Percentiles rank a stretch among this genome's conserved stretches.
Evolutionary conservation across 2,113 vertebrate species (phyloP).

Genomic region (Brachyistius frenatus): DNA sequence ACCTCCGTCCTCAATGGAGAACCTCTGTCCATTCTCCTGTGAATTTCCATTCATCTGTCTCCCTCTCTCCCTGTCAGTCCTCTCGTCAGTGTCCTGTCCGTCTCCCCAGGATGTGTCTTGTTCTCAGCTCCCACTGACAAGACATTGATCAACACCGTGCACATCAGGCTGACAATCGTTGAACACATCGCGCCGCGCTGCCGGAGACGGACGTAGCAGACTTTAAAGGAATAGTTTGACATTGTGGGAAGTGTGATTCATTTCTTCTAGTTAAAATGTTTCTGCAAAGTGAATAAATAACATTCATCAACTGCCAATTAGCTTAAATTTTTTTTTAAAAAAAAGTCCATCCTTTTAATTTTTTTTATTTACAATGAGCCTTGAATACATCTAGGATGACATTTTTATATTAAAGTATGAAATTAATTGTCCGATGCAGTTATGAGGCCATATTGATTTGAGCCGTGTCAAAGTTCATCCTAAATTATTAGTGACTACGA

Average conservation of each 20-base stretch:
- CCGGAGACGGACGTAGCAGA: background rate
- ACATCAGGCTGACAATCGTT: conserved; percentile 53
- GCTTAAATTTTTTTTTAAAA: background rate
- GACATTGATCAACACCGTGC: conserved; percentile 57
- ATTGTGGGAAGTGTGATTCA: background rate
- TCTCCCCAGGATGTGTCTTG: conserved; percentile 57
- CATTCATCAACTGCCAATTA: background rate
- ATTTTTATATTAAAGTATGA: background rate
- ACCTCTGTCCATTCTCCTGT: conserved; percentile 44
- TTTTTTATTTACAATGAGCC: background rate
- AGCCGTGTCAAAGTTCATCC: no score
- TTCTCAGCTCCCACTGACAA: conserved; percentile 64
- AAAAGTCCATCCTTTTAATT: background rate
- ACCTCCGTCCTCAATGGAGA: conserved; percentile 31
- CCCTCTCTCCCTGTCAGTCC: conserved; percentile 18
- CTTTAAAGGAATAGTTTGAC: background rate
- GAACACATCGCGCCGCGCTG: conserved; percentile 8
- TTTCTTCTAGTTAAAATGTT: background rate
- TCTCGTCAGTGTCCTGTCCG: conserved; percentile 46
- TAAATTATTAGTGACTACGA: no score
- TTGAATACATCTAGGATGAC: background rate
- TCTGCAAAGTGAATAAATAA: background rate
- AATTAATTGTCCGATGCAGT: background rate
- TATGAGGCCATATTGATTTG: no score
- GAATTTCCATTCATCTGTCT: conserved; percentile 53